phyloP scores from a whole-genome alignment of 2,113 vertebrate genomes.

The Onychostruthus taczanowskii region DNA sequence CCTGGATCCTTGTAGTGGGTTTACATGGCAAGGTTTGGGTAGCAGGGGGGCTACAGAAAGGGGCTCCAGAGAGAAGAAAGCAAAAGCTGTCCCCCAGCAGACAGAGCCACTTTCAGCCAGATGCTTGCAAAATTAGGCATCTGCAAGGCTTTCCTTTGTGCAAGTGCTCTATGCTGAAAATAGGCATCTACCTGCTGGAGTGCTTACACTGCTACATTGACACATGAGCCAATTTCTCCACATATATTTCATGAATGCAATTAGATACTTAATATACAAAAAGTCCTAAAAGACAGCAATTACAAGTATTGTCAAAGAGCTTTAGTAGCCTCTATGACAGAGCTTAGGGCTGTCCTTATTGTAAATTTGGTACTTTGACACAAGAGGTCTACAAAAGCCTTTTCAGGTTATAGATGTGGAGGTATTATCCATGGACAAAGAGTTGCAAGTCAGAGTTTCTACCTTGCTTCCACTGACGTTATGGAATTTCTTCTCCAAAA shows the following conservation, averaged over 20 bases:
- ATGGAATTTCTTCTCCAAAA: slow-evolving; percentile 96
- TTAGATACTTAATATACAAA: not conserved
- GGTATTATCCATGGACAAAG: not conserved
- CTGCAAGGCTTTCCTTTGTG: not conserved
- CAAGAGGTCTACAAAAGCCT: not conserved
- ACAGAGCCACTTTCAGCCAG: not conserved
- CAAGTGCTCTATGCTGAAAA: not conserved
- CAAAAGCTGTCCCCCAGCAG: not conserved
- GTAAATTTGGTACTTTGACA: not conserved
- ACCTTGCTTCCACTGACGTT: slow-evolving; percentile 96
- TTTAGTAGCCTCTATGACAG: not conserved
- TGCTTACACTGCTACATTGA: not conserved
- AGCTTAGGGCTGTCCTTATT: fast-evolving
- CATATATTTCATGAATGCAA: not conserved
- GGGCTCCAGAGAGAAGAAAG: not conserved
- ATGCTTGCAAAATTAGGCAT: not conserved
- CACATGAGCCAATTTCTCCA: not conserved
- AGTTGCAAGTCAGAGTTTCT: slow-evolving; percentile 8
- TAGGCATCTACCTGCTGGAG: not conserved
- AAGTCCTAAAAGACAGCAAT: not conserved
- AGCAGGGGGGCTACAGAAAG: not conserved
- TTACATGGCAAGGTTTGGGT: not conserved
- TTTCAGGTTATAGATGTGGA: not conserved
- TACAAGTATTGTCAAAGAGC: not conserved
- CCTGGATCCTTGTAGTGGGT: not conserved